Conservation (phyloP, 2,888 invertebrate genomes). For the Aspidiotus rigidus region DNA sequence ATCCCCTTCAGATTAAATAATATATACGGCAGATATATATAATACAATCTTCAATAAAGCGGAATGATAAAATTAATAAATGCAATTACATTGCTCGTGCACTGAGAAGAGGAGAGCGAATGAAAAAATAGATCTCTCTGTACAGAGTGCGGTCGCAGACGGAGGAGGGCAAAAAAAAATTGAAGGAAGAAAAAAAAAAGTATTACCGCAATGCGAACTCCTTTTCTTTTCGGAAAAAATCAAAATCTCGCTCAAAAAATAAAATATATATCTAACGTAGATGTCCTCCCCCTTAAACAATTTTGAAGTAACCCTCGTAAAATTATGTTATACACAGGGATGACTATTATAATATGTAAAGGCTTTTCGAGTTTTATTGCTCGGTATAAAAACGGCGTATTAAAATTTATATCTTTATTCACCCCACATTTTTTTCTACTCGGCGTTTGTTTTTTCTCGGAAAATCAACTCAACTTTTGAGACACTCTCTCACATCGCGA, state of each 20-base stretch:
- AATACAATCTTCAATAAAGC: constrained; percentile 16
- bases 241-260: constrained; percentile 27
- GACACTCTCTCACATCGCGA: constrained; percentile 16
- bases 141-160: not conserved
- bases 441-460: constrained; percentile 10
- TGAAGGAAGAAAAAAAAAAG: constrained; percentile 1
- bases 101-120: not conserved
- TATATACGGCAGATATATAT: too few relatives aligned
- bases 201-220: constrained; percentile 8
- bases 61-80: constrained; percentile 31
- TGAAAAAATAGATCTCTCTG: not conserved
- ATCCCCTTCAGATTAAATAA: not conserved
- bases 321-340: constrained; percentile 32
- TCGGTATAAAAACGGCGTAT: constrained; percentile 30
- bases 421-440: constrained; percentile 24
- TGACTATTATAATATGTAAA: constrained; percentile 33
- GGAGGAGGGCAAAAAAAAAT: not conserved
- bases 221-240: constrained; percentile 15
- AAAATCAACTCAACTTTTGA: constrained; percentile 22
- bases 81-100: constrained; percentile 15
- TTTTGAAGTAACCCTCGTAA: constrained; percentile 33
- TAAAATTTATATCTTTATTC: constrained; percentile 30
- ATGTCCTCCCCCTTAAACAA: constrained; percentile 31
- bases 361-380: constrained; percentile 33
- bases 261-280: constrained; percentile 27